phyloP scores from a whole-genome alignment of 2,113 vertebrate genomes.

The Machaerirhynchus nigripectus region DNA sequence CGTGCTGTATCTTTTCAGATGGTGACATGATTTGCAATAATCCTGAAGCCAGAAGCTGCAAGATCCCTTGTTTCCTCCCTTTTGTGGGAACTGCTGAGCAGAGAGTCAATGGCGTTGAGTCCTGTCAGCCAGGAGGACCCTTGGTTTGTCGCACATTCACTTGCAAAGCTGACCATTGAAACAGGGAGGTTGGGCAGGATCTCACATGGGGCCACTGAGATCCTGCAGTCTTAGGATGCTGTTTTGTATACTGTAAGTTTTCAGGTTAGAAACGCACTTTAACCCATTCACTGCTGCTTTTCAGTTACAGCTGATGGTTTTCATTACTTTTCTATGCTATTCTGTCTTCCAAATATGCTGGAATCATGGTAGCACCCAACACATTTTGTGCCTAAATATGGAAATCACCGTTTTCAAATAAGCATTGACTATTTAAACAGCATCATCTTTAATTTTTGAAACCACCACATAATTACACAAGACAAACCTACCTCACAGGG shows the following conservation, averaged over 20 bases:
- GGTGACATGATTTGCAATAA: background rate
- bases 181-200: background rate
- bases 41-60: background rate
- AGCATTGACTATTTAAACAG: background rate
- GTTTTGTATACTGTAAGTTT: background rate
- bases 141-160: background rate
- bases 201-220: background rate
- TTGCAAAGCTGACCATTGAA: background rate
- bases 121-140: background rate
- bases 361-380: background rate
- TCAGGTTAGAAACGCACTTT: constrained; percentile 5
- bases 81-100: background rate
- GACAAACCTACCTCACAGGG: constrained; percentile 21
- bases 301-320: background rate
- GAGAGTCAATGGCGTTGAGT: background rate
- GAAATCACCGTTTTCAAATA: background rate
- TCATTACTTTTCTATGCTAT: background rate
- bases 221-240: background rate
- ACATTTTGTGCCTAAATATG: background rate
- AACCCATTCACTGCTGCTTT: background rate
- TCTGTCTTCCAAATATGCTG: background rate
- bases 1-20: background rate
- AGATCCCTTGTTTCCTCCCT: background rate
- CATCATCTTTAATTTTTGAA: background rate
- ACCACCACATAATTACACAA: background rate